Evolutionary conservation across 2,797 vertebrate genomes (phyloP), one percentile per base, ranked within the genome.

Genomic region (Thaleichthys pacificus): DNA sequence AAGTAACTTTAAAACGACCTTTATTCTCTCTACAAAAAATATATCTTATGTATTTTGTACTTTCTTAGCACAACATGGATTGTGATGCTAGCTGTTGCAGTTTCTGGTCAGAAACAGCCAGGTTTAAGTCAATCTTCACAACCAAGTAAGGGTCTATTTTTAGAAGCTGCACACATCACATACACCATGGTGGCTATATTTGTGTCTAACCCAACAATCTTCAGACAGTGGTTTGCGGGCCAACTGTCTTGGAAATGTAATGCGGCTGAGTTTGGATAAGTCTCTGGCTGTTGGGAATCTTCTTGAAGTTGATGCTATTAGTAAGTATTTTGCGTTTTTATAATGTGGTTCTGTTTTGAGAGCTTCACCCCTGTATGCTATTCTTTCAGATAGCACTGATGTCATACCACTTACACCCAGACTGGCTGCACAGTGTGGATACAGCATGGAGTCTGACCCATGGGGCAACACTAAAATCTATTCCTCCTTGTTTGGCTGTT

Each of bases 391-490:
- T 90, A 91, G 89, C 38, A 85, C 84, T 14, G 61, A 82, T 22
- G 69, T 61, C 2, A 35, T 88, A 6, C 28, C 70, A 9, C 54
- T 94, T 28, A 92, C 92, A 0, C 85, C 88, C 4, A 74, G 47
- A 17, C 24, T 93, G 83, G 93, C 95, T 81, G 86, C 89, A 9
- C 91, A 89, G 79, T 95, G 95, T 87, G 95, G 95, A 1, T 95
- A 93, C 73, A 91, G 90, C 54, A 79, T 94, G 80, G 85, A 87
- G 22, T 89, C 91, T 24, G 92, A 93, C 79, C 88, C 75, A 0
- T 91, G 89, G 93, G 92, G 91, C 0, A 93, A 89, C 70, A 80
- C 92, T 0, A 89, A 89, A 58, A 78, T 96, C 76, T 91, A 80
- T 71, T 85, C 84, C 0, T 96, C 95, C 42, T 84, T 94, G 8